phyloP scores from a whole-genome alignment of 2,888 invertebrate species.

The Leptura quadrifasciata region DNA sequence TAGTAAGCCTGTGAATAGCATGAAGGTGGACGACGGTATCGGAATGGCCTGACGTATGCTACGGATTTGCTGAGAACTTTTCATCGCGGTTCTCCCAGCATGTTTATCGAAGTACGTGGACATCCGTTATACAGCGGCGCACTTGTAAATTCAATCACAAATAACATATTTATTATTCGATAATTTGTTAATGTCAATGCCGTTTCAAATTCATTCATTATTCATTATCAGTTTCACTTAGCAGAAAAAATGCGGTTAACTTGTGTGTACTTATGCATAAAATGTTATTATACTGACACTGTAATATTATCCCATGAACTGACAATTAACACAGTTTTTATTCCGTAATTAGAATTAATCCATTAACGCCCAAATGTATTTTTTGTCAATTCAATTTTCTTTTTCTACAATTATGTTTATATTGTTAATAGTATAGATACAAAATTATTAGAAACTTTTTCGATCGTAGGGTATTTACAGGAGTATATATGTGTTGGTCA shows the following conservation, averaged over 20 bases:
- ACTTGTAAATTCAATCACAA: slow-evolving; percentile 57
- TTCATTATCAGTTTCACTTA: slow-evolving; percentile 51
- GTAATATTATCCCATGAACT: slow-evolving; percentile 33
- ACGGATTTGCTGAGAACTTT: slow-evolving; percentile 65
- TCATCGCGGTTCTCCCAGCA: slow-evolving; percentile 64
- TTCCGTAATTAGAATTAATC: not conserved
- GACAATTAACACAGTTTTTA: slow-evolving; percentile 43
- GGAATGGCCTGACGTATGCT: slow-evolving; percentile 65
- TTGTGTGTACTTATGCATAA: not conserved
- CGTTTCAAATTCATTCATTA: slow-evolving; percentile 53
- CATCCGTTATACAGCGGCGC: slow-evolving; percentile 61
- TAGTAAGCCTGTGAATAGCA: slow-evolving; percentile 47
- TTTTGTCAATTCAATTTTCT: too few species aligned
- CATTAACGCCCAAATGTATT: not conserved
- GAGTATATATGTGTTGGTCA: too few species aligned
- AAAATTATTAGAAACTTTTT: too few species aligned
- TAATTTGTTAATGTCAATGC: slow-evolving; percentile 60
- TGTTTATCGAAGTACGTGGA: slow-evolving; percentile 66
- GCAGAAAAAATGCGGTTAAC: slow-evolving; percentile 53
- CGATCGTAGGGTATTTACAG: too few species aligned
- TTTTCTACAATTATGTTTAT: too few species aligned
- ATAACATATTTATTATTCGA: slow-evolving; percentile 51
- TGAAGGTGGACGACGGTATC: slow-evolving; percentile 43
- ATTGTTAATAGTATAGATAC: too few species aligned
- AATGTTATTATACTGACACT: not conserved